Percentiles rank a stretch among this genome's conserved stretches.
These are phyloP conservation scores for Sterna hirundo DNA, from an alignment of 2,113 vertebrate genomes.

Conservation along the genomic window DNA sequence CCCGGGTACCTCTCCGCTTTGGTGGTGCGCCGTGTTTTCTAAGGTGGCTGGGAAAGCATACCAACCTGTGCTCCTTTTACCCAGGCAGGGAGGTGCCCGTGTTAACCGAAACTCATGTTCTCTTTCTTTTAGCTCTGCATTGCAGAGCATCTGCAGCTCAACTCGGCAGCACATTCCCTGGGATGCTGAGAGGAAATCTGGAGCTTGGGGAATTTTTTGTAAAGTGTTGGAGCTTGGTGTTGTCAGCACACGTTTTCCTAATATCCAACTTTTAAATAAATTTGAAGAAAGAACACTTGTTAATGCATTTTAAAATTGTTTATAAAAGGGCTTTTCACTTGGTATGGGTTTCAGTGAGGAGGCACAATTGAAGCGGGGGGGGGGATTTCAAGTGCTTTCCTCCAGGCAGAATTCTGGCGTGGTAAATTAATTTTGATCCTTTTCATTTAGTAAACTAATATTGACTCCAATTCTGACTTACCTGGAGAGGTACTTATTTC, in stretches of 20 bases:
- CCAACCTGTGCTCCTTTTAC: not conserved
- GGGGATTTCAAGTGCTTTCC: not conserved
- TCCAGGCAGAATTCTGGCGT: not conserved
- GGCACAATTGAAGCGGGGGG: not conserved
- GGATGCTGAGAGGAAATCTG: not conserved
- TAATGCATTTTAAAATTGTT: not conserved
- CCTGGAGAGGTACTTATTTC: not conserved
- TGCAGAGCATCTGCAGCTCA: slow-evolving; percentile 40
- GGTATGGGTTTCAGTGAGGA: not conserved
- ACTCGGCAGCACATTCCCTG: not conserved
- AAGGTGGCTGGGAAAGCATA: not conserved
- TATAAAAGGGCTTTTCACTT: not conserved
- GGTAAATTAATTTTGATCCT: not conserved
- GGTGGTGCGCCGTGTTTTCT: not conserved
- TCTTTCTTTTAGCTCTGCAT: not conserved
- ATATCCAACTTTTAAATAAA: not conserved
- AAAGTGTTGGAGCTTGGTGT: not conserved
- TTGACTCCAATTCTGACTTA: not conserved
- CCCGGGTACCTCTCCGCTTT: not conserved
- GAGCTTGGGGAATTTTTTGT: not conserved
- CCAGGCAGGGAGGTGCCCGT: not conserved
- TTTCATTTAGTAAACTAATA: not conserved
- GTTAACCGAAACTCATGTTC: not conserved
- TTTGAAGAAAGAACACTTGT: not conserved
- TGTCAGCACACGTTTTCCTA: not conserved